phyloP scores from a whole-genome alignment of 2,888 invertebrate species.

The Tupiocoris notatus region DNA sequence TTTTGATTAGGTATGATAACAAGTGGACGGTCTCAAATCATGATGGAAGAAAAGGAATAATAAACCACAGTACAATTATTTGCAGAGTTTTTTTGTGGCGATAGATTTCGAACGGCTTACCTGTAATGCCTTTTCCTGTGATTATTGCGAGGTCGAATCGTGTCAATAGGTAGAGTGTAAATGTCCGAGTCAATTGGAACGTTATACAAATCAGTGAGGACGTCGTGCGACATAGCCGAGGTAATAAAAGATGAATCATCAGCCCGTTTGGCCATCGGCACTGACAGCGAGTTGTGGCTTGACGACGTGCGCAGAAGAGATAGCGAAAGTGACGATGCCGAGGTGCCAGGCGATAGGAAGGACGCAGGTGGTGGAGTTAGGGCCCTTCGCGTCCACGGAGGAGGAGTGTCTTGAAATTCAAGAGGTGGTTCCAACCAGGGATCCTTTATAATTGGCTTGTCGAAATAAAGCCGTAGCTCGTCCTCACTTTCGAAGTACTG shows the following conservation, averaged over 20 bases:
- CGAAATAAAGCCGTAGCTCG: constrained; percentile 41
- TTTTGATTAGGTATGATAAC: too few species aligned
- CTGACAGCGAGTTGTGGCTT: constrained; percentile 78
- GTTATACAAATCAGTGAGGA: constrained; percentile 78
- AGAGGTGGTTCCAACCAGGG: constrained; percentile 71
- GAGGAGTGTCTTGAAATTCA: constrained; percentile 73
- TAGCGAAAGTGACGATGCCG: constrained; percentile 48
- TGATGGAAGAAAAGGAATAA: too few species aligned
- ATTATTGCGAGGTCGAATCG: constrained; percentile 60
- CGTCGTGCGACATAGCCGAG: constrained; percentile 84
- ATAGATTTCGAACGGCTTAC: too few species aligned
- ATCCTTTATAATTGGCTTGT: constrained; percentile 52
- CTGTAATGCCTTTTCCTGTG: constrained; percentile 54
- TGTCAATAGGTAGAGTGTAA: constrained; percentile 81
- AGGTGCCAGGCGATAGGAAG: constrained; percentile 52
- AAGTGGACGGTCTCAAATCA: too few species aligned
- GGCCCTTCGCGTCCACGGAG: constrained; percentile 41
- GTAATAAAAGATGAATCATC: constrained; percentile 86
- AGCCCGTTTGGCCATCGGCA: constrained; percentile 65
- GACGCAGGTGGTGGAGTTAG: constrained; percentile 47
- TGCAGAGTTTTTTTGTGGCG: too few species aligned
- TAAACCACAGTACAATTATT: too few species aligned
- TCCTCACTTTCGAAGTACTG: constrained; percentile 67
- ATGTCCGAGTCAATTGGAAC: constrained; percentile 86
- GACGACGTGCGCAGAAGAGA: constrained; percentile 74